Evolutionary conservation across 2,113 vertebrate genomes (phyloP).

Genomic region (Myotis davidii): DNA sequence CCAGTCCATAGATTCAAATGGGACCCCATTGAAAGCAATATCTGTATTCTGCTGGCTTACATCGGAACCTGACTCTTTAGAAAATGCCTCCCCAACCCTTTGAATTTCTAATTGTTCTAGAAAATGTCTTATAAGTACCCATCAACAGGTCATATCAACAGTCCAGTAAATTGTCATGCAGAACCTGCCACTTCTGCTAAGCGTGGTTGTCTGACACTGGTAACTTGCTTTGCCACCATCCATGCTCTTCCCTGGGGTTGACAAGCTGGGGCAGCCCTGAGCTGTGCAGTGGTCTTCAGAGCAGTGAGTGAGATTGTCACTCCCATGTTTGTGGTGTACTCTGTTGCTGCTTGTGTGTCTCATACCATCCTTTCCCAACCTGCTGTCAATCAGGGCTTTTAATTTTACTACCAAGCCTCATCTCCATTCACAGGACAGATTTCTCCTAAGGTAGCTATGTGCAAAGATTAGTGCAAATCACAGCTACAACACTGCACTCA

Average conservation of each 20-base stretch:
- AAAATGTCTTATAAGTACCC: background rate
- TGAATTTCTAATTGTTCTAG: background rate
- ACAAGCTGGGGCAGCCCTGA: background rate
- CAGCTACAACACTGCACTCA: background rate
- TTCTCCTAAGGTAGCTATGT: background rate
- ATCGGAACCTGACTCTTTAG: background rate
- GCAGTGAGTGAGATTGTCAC: background rate
- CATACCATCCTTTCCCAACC: background rate
- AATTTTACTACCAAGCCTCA: background rate
- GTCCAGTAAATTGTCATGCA: background rate
- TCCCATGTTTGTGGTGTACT: background rate
- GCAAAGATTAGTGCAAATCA: background rate
- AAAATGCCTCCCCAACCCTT: background rate
- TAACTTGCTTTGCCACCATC: no score
- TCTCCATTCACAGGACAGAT: background rate
- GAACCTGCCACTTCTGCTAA: background rate
- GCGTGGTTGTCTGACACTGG: background rate
- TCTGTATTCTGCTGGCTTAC: background rate
- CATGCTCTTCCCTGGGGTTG: background rate
- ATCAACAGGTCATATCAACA: background rate
- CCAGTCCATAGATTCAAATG: background rate
- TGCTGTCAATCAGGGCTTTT: background rate
- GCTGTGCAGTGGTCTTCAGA: no score
- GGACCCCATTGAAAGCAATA: background rate
- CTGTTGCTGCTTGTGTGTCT: background rate